A percentile compares a stretch with the other conserved stretches of the same genome.
phyloP scores from a whole-genome alignment of 2,113 vertebrate species.

The Phoenicopterus ruber region DNA sequence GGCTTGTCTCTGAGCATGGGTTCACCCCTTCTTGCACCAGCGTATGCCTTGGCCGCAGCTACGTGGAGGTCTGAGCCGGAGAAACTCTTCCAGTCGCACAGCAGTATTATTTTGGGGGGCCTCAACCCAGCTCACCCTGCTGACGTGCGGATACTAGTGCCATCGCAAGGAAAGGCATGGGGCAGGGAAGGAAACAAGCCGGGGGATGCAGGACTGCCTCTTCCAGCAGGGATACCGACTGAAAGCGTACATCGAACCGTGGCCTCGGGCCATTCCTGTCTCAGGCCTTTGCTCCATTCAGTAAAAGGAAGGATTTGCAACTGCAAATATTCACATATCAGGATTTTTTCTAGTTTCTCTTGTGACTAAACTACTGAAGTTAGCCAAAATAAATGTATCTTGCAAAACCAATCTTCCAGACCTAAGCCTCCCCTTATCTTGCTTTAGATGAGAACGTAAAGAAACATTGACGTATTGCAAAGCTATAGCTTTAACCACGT shows the following conservation, averaged over 20 bases:
- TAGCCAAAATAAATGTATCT: not conserved
- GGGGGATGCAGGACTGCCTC: not conserved
- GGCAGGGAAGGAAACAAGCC: not conserved
- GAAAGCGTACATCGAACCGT: not conserved
- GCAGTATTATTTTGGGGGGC: not conserved
- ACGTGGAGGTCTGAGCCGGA: accelerated
- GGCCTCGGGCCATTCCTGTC: not conserved
- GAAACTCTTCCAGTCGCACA: not conserved
- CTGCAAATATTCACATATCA: not conserved
- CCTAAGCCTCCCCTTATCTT: not conserved
- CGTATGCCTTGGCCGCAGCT: accelerated
- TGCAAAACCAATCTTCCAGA: not conserved
- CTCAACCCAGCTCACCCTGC: not conserved
- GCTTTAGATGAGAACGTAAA: not conserved
- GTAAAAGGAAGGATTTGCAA: not conserved
- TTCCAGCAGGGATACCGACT: not conserved
- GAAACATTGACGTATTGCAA: not conserved
- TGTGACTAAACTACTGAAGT: not conserved
- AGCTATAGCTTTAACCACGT: not conserved
- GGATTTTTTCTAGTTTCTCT: not conserved
- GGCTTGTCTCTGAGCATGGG: not conserved
- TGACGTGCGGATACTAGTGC: not conserved
- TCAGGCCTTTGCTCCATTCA: not conserved
- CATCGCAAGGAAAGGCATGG: not conserved
- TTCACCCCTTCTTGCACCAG: not conserved